phyloP scores from a whole-genome alignment of 2,888 invertebrate genomes.

The Poecilus cupreus region DNA sequence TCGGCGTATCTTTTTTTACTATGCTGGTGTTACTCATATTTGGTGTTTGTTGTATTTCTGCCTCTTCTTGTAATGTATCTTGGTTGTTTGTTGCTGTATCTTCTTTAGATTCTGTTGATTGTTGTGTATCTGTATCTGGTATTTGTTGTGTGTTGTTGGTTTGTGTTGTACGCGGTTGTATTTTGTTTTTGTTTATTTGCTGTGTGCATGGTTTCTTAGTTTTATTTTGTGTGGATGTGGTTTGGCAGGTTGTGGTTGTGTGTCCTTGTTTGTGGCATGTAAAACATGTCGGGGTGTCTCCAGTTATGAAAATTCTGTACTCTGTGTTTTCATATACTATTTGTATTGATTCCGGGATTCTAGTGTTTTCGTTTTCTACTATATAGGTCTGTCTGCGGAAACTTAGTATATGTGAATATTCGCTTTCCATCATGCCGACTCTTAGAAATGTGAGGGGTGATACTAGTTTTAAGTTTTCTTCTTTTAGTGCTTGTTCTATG shows the following conservation, averaged over 20 bases:
- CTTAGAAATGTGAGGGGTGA: neutral
- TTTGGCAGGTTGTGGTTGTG: neutral
- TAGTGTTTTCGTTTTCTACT: neutral
- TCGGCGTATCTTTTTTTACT: no score
- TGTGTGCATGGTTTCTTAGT: neutral
- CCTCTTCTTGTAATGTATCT: no score
- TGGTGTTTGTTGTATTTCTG: no score
- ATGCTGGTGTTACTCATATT: no score
- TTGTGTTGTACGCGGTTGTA: no score
- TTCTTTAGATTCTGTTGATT: no score
- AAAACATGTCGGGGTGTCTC: neutral
- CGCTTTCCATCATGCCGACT: neutral
- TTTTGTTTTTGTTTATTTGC: neutral
- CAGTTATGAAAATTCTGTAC: constrained; percentile 20
- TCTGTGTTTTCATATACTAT: constrained; percentile 24
- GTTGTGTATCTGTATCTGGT: no score
- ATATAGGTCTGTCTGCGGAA: constrained; percentile 1
- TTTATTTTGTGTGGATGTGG: neutral
- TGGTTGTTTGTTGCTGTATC: no score
- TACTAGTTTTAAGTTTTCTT: neutral
- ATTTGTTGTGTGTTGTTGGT: no score
- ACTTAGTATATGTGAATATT: constrained; percentile 1
- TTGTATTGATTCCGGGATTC: neutral
- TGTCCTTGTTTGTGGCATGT: constrained; percentile 1
- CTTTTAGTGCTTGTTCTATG: constrained; percentile 1